These are phyloP conservation scores for Thymelicus lineola DNA, from an alignment of 2,888 invertebrate species.

Conservation along the genomic window DNA sequence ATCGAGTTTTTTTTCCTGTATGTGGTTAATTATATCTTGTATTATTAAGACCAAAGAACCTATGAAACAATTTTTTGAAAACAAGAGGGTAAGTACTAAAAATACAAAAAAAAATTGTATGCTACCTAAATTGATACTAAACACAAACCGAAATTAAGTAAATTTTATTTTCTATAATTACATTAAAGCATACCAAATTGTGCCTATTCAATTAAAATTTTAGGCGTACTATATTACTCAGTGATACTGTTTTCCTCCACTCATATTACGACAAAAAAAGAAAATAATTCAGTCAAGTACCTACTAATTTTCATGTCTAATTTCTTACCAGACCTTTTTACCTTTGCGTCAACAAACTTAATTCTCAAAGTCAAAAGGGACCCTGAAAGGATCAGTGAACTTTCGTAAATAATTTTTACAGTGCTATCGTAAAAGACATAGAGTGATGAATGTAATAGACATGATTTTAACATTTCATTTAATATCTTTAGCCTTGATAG, in stretches of 20 bases:
- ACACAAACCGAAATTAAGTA: too few relatives aligned
- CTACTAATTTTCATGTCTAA: background rate
- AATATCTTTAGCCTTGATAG: too few relatives aligned
- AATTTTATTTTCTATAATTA: too few relatives aligned
- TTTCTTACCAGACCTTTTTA: slow-evolving; percentile 1
- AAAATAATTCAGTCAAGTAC: slow-evolving; percentile 4
- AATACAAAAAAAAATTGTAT: too few relatives aligned
- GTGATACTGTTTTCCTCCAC: background rate
- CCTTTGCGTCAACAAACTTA: background rate
- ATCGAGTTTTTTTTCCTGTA: too few relatives aligned
- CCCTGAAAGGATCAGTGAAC: background rate
- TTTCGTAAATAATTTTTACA: background rate
- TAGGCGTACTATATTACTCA: background rate
- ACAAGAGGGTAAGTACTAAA: too few relatives aligned
- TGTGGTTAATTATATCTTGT: too few relatives aligned
- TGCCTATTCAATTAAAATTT: too few relatives aligned
- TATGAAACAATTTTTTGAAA: too few relatives aligned
- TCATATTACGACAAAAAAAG: background rate
- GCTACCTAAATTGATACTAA: too few relatives aligned
- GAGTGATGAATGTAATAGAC: background rate
- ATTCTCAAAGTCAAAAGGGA: background rate
- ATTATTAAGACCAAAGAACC: too few relatives aligned
- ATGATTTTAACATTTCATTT: background rate
- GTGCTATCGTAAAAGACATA: background rate
- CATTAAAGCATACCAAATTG: too few relatives aligned